Evolutionary conservation across 2,888 invertebrate genomes (phyloP).

Genomic region (Pegoplata infirma): DNA sequence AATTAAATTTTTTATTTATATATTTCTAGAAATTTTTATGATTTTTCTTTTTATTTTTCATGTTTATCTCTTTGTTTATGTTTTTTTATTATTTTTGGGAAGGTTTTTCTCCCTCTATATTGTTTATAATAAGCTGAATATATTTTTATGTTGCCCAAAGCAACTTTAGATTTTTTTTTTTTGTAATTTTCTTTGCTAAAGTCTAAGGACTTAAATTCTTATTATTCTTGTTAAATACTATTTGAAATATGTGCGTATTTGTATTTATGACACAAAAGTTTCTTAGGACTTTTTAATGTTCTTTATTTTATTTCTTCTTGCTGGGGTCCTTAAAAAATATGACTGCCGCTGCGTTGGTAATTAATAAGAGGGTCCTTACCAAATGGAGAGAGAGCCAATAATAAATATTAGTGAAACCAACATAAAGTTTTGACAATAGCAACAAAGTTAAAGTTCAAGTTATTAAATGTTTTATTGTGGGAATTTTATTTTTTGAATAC

Average conservation of each 20-base stretch:
- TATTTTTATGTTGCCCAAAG: background rate
- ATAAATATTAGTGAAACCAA: background rate
- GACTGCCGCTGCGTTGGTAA: background rate
- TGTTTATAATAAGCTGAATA: background rate
- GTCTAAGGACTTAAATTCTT: background rate
- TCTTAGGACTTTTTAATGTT: slow-evolving; percentile 18
- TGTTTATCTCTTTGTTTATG: background rate
- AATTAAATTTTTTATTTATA: too few relatives aligned
- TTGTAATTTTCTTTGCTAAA: background rate
- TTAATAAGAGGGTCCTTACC: background rate
- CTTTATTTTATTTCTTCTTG: slow-evolving; percentile 6
- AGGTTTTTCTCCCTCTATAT: background rate
- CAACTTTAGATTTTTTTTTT: background rate
- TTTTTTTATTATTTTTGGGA: background rate
- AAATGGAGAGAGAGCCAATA: background rate
- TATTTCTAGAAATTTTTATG: too few relatives aligned
- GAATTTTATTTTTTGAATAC: too few relatives aligned
- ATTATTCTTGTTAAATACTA: background rate
- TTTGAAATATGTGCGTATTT: background rate
- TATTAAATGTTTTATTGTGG: background rate
- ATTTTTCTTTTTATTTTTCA: too few relatives aligned
- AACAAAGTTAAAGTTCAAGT: background rate
- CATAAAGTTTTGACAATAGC: background rate
- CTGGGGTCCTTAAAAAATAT: too few relatives aligned
- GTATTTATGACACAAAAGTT: slow-evolving; percentile 40